A percentile compares a stretch with the other conserved stretches of the same genome.
Evolutionary conservation across 2,888 invertebrate genomes (phyloP).

Genomic region (Actias luna): DNA sequence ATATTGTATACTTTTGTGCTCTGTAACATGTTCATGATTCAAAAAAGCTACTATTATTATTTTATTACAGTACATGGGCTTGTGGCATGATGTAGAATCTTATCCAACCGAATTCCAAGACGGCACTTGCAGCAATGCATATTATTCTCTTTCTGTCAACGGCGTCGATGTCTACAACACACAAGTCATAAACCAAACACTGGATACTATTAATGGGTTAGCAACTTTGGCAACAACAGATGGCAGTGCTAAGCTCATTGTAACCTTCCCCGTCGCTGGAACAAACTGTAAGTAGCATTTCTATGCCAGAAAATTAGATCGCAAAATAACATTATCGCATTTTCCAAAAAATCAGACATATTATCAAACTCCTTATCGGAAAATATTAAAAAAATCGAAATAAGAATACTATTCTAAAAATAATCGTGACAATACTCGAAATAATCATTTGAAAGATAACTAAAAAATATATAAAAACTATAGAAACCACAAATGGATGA

Average conservation of each 20-base stretch:
- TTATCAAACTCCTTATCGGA: no score
- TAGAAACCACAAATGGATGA: no score
- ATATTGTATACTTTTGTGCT: no score
- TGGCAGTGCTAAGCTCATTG: slow-evolving; percentile 77
- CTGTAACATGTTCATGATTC: no score
- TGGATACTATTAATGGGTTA: slow-evolving; percentile 75
- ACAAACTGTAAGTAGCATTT: slow-evolving; percentile 65
- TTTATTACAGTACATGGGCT: slow-evolving; percentile 52
- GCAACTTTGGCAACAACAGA: slow-evolving; percentile 59
- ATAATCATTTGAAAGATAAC: no score
- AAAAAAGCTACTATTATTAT: neutral
- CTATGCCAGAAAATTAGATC: neutral
- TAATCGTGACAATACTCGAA: no score
- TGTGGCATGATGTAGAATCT: slow-evolving; percentile 61
- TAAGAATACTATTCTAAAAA: no score
- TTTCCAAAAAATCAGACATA: no score
- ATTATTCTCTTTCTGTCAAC: slow-evolving; percentile 45
- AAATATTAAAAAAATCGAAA: no score
- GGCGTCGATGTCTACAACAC: slow-evolving; percentile 53
- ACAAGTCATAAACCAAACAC: slow-evolving; percentile 65
- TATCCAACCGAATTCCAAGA: slow-evolving; percentile 54
- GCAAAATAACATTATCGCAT: no score
- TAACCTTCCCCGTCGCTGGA: slow-evolving; percentile 78
- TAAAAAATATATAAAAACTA: no score
- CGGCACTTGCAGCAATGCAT: slow-evolving; percentile 58